Percentiles rank a stretch among this genome's conserved stretches.
These are phyloP conservation scores for Drosophila hydei DNA, from an alignment of 1,140 invertebrate genomes.

Conservation along the genomic window DNA sequence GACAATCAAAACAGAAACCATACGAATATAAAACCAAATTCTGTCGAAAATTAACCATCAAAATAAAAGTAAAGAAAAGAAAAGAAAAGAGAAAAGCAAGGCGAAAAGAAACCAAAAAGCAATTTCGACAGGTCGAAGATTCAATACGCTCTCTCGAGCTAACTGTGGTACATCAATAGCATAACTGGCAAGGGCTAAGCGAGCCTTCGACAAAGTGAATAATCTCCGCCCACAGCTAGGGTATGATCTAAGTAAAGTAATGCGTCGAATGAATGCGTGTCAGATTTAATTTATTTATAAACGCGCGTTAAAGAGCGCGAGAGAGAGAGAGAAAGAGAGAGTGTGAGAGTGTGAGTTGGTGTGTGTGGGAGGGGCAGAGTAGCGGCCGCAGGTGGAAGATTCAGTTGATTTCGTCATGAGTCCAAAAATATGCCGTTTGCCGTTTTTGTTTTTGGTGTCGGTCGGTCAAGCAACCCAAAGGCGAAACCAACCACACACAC, in stretches of 20 bases:
- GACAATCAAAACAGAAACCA: slow-evolving; percentile 78
- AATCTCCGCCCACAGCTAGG: not conserved
- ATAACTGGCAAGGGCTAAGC: no score
- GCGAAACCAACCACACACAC: slow-evolving; percentile 16
- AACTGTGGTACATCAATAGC: not conserved
- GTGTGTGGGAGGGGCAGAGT: not conserved
- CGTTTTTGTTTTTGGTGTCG: slow-evolving; percentile 25
- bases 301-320: slow-evolving; percentile 16
- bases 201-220: not conserved
- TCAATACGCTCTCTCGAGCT: slow-evolving; percentile 5
- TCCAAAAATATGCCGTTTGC: slow-evolving; percentile 61
- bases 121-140: not conserved
- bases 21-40: slow-evolving; percentile 58
- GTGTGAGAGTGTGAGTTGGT: not conserved
- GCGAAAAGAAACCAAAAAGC: slow-evolving; percentile 16
- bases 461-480: slow-evolving; percentile 59
- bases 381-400: slow-evolving; percentile 29
- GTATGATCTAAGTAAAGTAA: slow-evolving; percentile 50
- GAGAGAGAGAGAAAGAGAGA: slow-evolving; percentile 1
- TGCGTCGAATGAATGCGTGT: slow-evolving; percentile 53
- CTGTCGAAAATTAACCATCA: slow-evolving; percentile 55
- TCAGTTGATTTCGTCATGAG: slow-evolving; percentile 61
- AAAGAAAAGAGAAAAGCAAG: slow-evolving; percentile 14
- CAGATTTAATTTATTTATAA: slow-evolving; percentile 61
- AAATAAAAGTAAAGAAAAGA: slow-evolving; percentile 31